Conservation (phyloP, 2,888 invertebrate genomes). For the Pandemis corylana region DNA sequence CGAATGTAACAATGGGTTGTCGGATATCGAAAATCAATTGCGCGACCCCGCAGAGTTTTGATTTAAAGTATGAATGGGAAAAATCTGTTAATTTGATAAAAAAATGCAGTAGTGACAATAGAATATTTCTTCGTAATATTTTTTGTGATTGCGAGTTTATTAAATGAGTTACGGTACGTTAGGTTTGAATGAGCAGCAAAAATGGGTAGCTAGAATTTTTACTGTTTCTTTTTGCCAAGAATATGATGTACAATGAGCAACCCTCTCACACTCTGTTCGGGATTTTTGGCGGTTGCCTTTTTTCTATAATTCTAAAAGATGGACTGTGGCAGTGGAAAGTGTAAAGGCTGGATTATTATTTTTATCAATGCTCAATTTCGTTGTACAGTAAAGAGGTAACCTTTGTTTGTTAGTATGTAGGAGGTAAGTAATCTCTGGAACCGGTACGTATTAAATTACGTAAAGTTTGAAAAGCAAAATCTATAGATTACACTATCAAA, state of each 20-base stretch:
- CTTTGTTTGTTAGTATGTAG: too few relatives aligned
- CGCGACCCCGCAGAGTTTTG: slow-evolving; percentile 52
- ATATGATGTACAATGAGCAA: slow-evolving; percentile 3
- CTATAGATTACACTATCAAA: too few relatives aligned
- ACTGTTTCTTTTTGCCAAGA: background rate
- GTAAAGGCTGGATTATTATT: too few relatives aligned
- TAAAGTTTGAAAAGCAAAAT: too few relatives aligned
- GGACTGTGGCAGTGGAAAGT: too few relatives aligned
- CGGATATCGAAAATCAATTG: slow-evolving; percentile 59
- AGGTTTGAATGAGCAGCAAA: background rate
- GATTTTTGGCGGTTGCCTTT: background rate
- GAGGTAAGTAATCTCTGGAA: too few relatives aligned
- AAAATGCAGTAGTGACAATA: slow-evolving; percentile 6
- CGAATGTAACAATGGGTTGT: slow-evolving; percentile 57
- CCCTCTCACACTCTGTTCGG: too few relatives aligned
- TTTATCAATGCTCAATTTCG: too few relatives aligned
- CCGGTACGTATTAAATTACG: too few relatives aligned
- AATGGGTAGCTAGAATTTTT: background rate
- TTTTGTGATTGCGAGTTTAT: background rate
- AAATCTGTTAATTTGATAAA: slow-evolving; percentile 23
- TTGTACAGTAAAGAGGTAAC: too few relatives aligned
- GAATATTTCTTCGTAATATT: background rate
- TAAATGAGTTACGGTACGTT: background rate
- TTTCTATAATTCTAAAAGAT: background rate
- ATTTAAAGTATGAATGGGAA: slow-evolving; percentile 21